A percentile compares a stretch with the other conserved stretches of the same genome.
phyloP scores from a whole-genome alignment of 2,888 invertebrate species.

The Catonia carolina region DNA sequence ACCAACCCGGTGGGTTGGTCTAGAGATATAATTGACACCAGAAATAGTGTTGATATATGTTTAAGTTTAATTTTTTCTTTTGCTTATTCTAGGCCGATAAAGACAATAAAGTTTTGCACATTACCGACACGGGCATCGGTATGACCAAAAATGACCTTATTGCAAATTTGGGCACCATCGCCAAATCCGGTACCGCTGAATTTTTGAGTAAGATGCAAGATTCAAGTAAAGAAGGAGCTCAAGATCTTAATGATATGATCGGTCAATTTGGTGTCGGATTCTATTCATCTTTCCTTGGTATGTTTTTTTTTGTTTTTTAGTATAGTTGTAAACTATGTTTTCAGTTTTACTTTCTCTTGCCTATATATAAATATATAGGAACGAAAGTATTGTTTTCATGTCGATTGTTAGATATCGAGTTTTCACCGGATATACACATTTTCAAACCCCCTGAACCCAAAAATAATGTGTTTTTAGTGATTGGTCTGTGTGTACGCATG shows the following conservation, averaged over 20 bases:
- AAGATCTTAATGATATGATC: constrained; percentile 93
- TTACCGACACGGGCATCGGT: constrained; percentile 94
- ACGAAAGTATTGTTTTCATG: no score
- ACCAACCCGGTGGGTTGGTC: no score
- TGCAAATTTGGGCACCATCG: constrained; percentile 96
- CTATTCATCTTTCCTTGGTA: constrained; percentile 86
- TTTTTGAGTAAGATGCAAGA: constrained; percentile 89
- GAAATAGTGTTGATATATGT: no score
- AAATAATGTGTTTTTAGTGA: no score
- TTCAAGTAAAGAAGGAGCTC: constrained; percentile 46
- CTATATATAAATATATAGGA: no score
- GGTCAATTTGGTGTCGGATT: constrained; percentile 99
- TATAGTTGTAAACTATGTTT: no score
- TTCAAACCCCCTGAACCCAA: no score
- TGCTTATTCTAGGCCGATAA: constrained; percentile 63
- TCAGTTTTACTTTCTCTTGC: no score
- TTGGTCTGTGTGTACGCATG: no score
- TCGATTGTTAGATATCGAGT: no score
- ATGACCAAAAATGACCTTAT: constrained; percentile 93
- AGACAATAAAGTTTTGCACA: constrained; percentile 82
- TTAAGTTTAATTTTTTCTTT: constrained; percentile 6
- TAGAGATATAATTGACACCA: no score
- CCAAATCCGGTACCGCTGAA: constrained; percentile 95
- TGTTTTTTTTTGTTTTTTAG: constrained; percentile 21
- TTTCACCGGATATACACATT: no score